These are phyloP conservation scores for Acipenser ruthenus DNA, from an alignment of 2,797 vertebrate genomes.

Conservation along the genomic window DNA sequence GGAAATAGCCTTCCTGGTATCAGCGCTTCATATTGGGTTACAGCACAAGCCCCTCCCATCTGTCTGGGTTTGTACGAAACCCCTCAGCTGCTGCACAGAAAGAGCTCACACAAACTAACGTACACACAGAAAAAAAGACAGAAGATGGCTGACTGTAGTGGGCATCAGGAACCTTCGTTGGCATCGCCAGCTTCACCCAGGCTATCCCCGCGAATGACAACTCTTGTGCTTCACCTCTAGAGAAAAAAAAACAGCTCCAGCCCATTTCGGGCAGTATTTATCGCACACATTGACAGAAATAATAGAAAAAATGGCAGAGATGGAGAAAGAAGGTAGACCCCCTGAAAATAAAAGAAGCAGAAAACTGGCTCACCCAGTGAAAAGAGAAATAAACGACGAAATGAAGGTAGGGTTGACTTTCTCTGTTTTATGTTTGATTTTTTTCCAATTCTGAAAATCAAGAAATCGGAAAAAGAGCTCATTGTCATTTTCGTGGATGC, in stretches of 20 bases:
- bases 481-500: conserved; percentile 62
- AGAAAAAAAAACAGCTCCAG: conserved; percentile 23
- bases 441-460: conserved; percentile 42
- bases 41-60: conserved; percentile 79
- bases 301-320: conserved; percentile 97
- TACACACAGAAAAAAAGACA: conserved; percentile 65
- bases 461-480: conserved; percentile 46
- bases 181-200: conserved; percentile 53
- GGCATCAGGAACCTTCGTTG: conserved; percentile 61
- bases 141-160: conserved; percentile 90
- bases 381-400: conserved; percentile 96
- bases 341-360: conserved; percentile 98
- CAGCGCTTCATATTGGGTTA: conserved; percentile 72
- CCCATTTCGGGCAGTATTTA: conserved; percentile 50
- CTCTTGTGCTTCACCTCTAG: conserved; percentile 55
- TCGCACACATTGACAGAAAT: conserved; percentile 85
- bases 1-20: conserved; percentile 62
- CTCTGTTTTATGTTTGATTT: conserved; percentile 37
- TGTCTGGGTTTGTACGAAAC: conserved; percentile 61
- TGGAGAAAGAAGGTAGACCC: conserved; percentile 98
- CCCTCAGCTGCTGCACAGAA: conserved; percentile 76
- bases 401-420: conserved; percentile 85
- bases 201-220: conserved; percentile 51
- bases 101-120: conserved; percentile 68
- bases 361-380: conserved; percentile 95